phyloP scores from a whole-genome alignment of 2,888 invertebrate species.

The Drosophila meridiana region DNA sequence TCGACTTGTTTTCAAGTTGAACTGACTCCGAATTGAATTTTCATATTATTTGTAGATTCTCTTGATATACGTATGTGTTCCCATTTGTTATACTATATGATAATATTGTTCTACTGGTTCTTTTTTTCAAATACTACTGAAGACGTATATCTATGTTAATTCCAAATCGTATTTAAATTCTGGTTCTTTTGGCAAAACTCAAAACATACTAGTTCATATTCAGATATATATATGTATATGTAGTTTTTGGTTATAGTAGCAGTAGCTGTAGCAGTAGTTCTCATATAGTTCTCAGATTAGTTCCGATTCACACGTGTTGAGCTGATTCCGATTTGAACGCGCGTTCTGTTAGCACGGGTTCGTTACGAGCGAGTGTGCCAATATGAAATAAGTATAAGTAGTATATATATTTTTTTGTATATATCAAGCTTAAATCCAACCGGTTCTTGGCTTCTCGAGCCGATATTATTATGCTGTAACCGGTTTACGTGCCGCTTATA shows the following conservation, averaged over 20 bases:
- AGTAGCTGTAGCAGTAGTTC: too few relatives aligned
- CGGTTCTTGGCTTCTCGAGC: slow-evolving; percentile 56
- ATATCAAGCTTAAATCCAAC: slow-evolving; percentile 59
- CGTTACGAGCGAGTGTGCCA: slow-evolving; percentile 37
- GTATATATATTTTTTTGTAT: slow-evolving; percentile 16
- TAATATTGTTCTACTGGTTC: too few relatives aligned
- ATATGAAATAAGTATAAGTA: slow-evolving; percentile 27
- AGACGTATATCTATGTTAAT: neutral
- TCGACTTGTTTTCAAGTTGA: neutral
- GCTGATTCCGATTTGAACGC: slow-evolving; percentile 16
- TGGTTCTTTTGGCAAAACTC: neutral
- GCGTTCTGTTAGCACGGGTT: slow-evolving; percentile 4
- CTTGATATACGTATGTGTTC: too few relatives aligned
- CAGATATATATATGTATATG: too few relatives aligned
- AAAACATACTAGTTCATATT: too few relatives aligned
- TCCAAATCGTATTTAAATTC: neutral
- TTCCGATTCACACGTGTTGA: neutral
- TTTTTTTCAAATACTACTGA: too few relatives aligned
- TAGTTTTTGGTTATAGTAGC: too few relatives aligned
- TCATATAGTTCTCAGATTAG: neutral
- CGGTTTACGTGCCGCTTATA: slow-evolving; percentile 57
- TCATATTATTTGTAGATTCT: neutral
- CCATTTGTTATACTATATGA: neutral
- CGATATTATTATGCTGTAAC: slow-evolving; percentile 70
- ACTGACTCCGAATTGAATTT: neutral